These are phyloP conservation scores for Tachysurus fulvidraco DNA, from an alignment of 2,113 vertebrate genomes.

Conservation along the genomic window DNA sequence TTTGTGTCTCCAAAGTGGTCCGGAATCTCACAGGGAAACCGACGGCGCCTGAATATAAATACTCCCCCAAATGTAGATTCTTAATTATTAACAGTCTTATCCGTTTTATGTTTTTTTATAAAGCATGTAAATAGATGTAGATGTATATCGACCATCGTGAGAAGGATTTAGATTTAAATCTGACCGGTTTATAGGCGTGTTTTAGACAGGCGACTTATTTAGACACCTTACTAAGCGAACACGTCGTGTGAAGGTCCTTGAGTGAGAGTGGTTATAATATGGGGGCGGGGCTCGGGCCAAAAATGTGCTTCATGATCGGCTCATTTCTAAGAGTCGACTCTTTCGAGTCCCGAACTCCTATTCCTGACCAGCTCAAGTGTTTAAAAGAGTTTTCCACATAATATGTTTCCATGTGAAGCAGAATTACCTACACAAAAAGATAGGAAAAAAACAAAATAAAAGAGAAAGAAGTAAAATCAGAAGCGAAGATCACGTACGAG, in stretches of 20 bases:
- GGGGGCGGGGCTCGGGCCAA: not conserved
- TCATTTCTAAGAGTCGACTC: constrained; percentile 9
- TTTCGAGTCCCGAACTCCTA: not conserved
- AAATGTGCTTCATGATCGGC: not conserved
- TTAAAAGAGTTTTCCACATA: not conserved
- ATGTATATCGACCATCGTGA: not conserved
- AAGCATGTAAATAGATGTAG: no score
- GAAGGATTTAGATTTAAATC: not conserved
- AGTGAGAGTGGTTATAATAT: not conserved
- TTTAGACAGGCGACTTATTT: not conserved
- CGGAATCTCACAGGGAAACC: not conserved
- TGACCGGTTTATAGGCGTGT: not conserved
- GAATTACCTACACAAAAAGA: not conserved
- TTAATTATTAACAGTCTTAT: not conserved
- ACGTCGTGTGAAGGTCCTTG: not conserved
- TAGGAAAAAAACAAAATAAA: not conserved
- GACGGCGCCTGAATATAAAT: not conserved
- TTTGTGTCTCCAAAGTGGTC: constrained; percentile 50
- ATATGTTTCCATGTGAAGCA: no score
- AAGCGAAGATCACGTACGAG: not conserved
- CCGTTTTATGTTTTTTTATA: no score
- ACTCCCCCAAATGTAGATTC: not conserved
- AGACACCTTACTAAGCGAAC: not conserved
- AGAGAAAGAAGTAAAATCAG: not conserved
- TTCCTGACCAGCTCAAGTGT: not conserved